These are phyloP conservation scores for Apodemus sylvaticus DNA, from an alignment of 2,113 vertebrate species.

Conservation along the genomic window DNA sequence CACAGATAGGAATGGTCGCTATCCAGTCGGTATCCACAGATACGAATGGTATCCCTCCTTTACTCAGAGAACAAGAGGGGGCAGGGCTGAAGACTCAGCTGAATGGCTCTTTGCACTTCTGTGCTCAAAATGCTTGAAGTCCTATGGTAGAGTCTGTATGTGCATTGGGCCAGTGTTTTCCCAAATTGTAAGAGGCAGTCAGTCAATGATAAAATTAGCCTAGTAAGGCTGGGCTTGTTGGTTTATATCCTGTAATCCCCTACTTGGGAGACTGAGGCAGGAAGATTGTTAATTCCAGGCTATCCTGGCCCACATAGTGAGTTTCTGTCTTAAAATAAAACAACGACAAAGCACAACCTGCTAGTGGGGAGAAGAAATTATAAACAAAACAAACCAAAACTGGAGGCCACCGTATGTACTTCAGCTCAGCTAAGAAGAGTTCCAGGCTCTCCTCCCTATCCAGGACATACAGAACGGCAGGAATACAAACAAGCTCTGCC, in stretches of 20 bases:
- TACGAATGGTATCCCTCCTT: neutral
- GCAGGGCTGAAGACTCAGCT: neutral
- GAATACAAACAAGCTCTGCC: neutral
- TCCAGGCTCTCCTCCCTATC: neutral
- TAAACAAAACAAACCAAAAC: neutral
- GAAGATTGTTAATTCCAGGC: neutral
- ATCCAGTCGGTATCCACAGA: neutral
- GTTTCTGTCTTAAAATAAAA: neutral
- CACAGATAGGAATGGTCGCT: neutral
- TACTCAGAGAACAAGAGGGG: neutral
- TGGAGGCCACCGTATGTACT: neutral
- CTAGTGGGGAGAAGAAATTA: neutral
- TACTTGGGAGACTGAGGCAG: neutral
- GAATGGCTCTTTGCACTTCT: neutral
- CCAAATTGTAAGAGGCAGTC: neutral
- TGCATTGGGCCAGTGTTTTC: neutral
- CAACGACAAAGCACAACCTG: too few relatives aligned
- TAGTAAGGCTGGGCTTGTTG: neutral
- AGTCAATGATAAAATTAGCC: neutral
- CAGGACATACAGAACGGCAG: too few relatives aligned
- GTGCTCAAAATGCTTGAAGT: neutral
- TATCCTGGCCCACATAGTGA: neutral
- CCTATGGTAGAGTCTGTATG: neutral
- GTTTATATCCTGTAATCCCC: too few relatives aligned
- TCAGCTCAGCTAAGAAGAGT: neutral